Evolutionary conservation across 2,888 invertebrate genomes (phyloP), one percentile per base, ranked within the genome.

Genomic region (Lithophane leautieri): DNA sequence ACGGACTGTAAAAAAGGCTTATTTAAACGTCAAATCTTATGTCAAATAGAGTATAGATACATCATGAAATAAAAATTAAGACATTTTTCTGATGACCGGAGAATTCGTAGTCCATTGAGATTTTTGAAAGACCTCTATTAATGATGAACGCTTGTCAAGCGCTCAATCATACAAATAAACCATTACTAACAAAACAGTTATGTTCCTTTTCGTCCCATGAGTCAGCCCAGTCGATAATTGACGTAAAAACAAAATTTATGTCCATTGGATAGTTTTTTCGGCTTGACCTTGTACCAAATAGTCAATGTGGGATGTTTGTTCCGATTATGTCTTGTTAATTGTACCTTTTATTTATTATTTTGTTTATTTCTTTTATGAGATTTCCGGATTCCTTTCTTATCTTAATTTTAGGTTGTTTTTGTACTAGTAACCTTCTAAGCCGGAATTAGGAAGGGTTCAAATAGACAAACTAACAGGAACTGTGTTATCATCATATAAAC

Each of bases 201-300:
- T 16, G 25, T 42, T 76, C n/a, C 16, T 52, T 61, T 61, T 61
- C 19, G 61, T 34, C 61, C 47, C 14, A 25, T 28, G n/a, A 79
- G 42, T 76, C 67, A 68, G 52, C 14, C 28, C 40, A n/a, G 12
- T 66, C 12, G 50, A 56, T 52, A 25, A 58, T 65, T 71, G 52
- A 58, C 12, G n/a, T 52, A 68, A 81, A 70, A 75, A 70, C 63
- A 50, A 70, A 66, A 79, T 69, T 54, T 52, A 69, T 69, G 60
- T 70, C 60, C 73, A 73, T 34, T 22, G 52, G 44, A 73, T 60
- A 50, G 42, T 61, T 70, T 78, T 83, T 82, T 77, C 65, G 44
- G 22, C 19, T 47, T 28, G 40, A 50, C 83, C 79, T 82, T 63
- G 73, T 66, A 44, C 78, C 56, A 54, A 58, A 71, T 78, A 52